phyloP scores from a whole-genome alignment of 2,888 invertebrate species.

The Agonopterix subpropinquella region DNA sequence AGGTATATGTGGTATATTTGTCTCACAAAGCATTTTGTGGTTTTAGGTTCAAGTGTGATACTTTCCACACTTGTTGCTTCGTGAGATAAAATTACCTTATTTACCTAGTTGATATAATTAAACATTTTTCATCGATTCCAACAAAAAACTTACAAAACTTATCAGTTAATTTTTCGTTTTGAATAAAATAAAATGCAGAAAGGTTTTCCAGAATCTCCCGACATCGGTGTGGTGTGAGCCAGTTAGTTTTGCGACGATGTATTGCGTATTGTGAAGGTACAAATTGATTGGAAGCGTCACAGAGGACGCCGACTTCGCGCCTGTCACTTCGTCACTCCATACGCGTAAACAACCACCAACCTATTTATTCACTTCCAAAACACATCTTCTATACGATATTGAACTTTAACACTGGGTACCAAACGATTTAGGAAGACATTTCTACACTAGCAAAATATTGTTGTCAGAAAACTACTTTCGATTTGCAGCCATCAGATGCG shows the following conservation, averaged over 20 bases:
- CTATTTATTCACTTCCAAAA: constrained; percentile 9
- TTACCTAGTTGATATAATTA: too few species aligned
- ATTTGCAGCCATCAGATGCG: constrained; percentile 13
- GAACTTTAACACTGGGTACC: too few species aligned
- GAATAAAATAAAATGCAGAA: not conserved
- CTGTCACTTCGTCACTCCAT: constrained; percentile 65
- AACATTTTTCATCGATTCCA: too few species aligned
- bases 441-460: not conserved
- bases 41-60: too few species aligned
- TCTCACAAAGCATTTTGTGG: too few species aligned
- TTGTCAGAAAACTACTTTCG: constrained; percentile 15
- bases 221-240: constrained; percentile 47
- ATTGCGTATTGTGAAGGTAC: constrained; percentile 64
- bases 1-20: too few species aligned
- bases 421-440: too few species aligned
- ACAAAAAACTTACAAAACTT: too few species aligned
- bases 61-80: too few species aligned
- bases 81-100: too few species aligned
- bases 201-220: constrained; percentile 31
- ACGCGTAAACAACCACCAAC: constrained; percentile 33
- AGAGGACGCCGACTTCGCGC: constrained; percentile 55
- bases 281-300: constrained; percentile 68
- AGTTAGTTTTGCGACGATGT: constrained; percentile 57
- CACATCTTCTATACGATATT: too few species aligned
- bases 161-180: too few species aligned